Evolutionary conservation across 2,113 vertebrate genomes (phyloP), one percentile per base, ranked within the genome.

Genomic region (Cyprinodon variegatus): DNA sequence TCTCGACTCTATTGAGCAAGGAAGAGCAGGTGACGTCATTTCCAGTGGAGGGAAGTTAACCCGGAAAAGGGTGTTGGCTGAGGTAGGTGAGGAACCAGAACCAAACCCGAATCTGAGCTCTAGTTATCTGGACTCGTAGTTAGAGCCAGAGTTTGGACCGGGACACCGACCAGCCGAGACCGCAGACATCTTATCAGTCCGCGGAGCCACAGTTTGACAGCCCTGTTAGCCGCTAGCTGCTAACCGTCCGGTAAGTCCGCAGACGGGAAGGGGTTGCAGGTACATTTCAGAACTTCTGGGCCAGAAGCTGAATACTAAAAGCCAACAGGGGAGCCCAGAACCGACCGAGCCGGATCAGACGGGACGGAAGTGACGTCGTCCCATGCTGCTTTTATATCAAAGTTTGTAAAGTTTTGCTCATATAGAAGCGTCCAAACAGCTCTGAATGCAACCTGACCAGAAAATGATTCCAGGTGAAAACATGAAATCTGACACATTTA

Each of bases 41-140:
- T 95, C 93, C 94, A 38, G 12, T 78, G 61, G 45, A 79, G 88
- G 36, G 79, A 85, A 80, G 3, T 68, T 73, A 88, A 91, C 81
- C 73, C 82, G 86, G 77, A 37, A 90, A 72, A 43, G 86, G 90
- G 94, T 60, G 83, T 88, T 86, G 86, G 71, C 84, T 76, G 78
- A 14, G 76, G 46, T 37, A 73, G 83, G 74, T 75, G 81, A 29
- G 20, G 29, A 65, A 20, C 9, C 62, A 17, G 63, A 43, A 61
- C 60, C 41, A 8, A 38, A 36, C 70, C 15, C 61, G 9, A 7
- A 67, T 63, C 17, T 15, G 14, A 11, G 3, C 20, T 22, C 3
- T 0, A 65, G 4, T 15, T 5, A 3, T 1, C 20, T 38, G 3
- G 4, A 50, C 12, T 4, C 20, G 4, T 0, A 15, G 41, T 8